phyloP scores from a whole-genome alignment of 2,113 vertebrate species.

The Hystrix brachyura region DNA sequence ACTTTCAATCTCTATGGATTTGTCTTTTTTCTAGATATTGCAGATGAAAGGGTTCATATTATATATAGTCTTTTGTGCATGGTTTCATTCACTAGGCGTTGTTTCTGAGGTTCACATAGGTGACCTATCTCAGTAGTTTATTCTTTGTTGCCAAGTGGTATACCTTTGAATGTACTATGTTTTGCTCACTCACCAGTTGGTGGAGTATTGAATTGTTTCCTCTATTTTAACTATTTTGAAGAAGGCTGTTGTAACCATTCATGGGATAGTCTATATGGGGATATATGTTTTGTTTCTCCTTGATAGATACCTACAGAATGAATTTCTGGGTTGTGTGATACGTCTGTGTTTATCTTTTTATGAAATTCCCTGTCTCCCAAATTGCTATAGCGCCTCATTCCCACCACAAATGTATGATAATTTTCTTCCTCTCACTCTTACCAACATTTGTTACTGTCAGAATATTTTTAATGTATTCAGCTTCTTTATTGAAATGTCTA shows the following conservation, averaged over 20 bases:
- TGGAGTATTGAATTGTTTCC: background rate
- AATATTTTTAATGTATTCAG: background rate
- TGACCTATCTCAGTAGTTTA: background rate
- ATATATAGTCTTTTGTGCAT: background rate
- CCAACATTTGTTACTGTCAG: background rate
- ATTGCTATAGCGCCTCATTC: background rate
- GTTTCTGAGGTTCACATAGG: background rate
- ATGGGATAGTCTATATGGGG: background rate
- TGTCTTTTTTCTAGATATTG: background rate
- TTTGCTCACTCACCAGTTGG: background rate
- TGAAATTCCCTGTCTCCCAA: background rate
- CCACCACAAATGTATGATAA: background rate
- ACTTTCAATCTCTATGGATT: background rate
- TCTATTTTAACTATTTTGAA: background rate
- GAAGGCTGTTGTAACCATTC: background rate
- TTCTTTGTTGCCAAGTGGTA: background rate
- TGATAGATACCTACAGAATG: background rate
- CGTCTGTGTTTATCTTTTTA: background rate
- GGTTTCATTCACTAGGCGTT: background rate
- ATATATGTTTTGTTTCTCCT: background rate
- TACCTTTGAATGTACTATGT: background rate
- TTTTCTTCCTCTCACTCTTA: background rate
- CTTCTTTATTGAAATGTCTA: background rate
- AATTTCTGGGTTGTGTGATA: background rate
- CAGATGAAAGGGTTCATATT: background rate